These are phyloP conservation scores for Drosophila flavopinicola DNA, from an alignment of 2,888 invertebrate genomes.

Conservation along the genomic window DNA sequence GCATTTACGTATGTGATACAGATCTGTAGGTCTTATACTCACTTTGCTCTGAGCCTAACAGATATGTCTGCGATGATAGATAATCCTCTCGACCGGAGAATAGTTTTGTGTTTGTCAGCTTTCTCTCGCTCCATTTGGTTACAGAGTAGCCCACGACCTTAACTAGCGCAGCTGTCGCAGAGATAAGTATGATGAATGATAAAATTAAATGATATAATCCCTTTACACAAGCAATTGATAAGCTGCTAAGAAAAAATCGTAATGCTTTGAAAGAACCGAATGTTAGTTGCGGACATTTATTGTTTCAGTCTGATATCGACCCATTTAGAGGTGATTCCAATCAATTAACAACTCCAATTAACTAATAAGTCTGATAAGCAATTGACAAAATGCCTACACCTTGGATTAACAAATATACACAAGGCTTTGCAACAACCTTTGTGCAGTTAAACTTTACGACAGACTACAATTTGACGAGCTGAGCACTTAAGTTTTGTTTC, in stretches of 20 bases:
- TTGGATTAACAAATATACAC: background rate
- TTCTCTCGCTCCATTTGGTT: slow-evolving; percentile 75
- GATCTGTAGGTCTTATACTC: slow-evolving; percentile 22
- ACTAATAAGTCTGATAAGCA: slow-evolving; percentile 3
- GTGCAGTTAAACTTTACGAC: background rate
- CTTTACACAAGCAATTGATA: slow-evolving; percentile 6
- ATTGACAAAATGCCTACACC: background rate
- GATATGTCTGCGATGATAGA: slow-evolving; percentile 84
- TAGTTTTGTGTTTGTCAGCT: slow-evolving; percentile 53
- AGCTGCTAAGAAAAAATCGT: background rate
- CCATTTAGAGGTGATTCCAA: slow-evolving; percentile 1
- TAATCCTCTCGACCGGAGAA: slow-evolving; percentile 83
- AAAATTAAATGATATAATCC: background rate
- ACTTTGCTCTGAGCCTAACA: slow-evolving; percentile 85
- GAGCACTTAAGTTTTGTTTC: background rate
- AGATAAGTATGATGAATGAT: slow-evolving; percentile 8
- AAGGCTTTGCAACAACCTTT: background rate
- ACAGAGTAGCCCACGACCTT: slow-evolving; percentile 77
- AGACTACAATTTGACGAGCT: background rate
- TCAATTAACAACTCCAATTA: slow-evolving; percentile 8
- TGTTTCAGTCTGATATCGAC: background rate
- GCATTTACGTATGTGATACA: background rate
- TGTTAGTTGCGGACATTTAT: too few species aligned
- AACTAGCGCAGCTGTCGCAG: slow-evolving; percentile 62
- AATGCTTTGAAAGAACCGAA: too few species aligned